A percentile compares a stretch with the other conserved stretches of the same genome.
Conservation (phyloP, 2,113 vertebrate genomes). For the Labeo rohita region DNA sequence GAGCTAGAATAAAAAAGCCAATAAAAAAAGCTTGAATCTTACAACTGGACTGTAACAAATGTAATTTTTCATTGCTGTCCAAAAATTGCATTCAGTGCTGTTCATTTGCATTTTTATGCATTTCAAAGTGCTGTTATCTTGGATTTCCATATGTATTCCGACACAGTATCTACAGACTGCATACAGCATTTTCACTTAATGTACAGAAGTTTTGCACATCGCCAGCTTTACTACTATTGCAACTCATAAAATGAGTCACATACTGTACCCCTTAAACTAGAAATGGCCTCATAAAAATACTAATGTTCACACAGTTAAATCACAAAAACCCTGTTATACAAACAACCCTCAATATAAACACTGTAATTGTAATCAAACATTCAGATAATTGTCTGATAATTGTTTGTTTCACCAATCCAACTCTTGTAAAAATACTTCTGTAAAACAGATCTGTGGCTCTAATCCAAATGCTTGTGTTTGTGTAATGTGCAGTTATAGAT, state of each 20-base stretch:
- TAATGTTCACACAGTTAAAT: background rate
- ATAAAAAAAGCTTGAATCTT: background rate
- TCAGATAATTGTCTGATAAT: background rate
- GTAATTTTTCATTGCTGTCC: background rate
- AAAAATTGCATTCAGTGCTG: background rate
- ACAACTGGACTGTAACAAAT: background rate
- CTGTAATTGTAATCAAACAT: background rate
- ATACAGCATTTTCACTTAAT: background rate
- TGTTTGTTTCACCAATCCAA: background rate
- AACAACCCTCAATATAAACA: background rate
- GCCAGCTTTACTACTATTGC: background rate
- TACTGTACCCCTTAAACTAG: background rate
- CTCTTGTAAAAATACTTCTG: background rate
- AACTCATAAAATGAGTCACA: background rate
- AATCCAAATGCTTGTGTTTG: background rate
- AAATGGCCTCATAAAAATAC: background rate
- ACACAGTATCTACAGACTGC: background rate
- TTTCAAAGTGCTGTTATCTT: slow-evolving; percentile 18
- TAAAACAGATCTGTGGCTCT: background rate
- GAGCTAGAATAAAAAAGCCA: background rate
- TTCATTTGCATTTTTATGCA: slow-evolving; percentile 25
- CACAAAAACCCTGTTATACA: background rate
- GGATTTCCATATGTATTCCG: slow-evolving; percentile 19
- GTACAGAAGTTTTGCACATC: background rate
- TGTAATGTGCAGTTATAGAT: background rate